phyloP scores from a whole-genome alignment of 2,797 vertebrate species.

The Alectoris magna region DNA sequence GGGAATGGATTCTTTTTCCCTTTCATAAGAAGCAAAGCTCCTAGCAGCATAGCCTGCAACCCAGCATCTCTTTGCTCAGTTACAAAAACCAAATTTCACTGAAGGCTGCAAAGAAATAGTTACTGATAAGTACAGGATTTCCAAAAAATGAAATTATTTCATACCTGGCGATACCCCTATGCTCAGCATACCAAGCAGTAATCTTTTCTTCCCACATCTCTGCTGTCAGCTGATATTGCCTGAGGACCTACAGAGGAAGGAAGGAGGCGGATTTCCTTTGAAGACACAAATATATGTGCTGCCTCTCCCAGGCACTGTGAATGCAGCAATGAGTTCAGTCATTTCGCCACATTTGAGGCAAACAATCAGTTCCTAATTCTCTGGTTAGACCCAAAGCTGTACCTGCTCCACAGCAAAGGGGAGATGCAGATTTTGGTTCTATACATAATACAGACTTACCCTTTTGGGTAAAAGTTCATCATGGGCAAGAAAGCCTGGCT shows the following conservation, averaged over 20 bases:
- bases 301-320: not conserved
- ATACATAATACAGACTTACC: constrained; percentile 76
- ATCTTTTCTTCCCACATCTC: constrained; percentile 99
- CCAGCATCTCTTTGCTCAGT: not conserved
- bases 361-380: not conserved
- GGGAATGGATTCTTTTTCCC: not conserved
- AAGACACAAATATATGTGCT: not conserved
- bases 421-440: not conserved
- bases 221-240: constrained; percentile 95
- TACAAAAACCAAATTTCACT: not conserved
- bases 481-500: constrained; percentile 90
- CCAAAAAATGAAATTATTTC: not conserved
- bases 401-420: not conserved
- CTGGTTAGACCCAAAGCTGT: not conserved
- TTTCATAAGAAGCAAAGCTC: not conserved
- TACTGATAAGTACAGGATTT: not conserved
- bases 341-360: not conserved
- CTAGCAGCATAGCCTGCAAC: not conserved
- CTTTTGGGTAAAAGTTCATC: constrained; percentile 92
- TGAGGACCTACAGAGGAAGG: constrained; percentile 78
- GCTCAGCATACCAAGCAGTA: constrained; percentile 93
- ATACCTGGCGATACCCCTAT: constrained; percentile 94
- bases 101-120: not conserved
- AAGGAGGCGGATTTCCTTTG: not conserved
- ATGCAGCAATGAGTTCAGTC: not conserved